Base-by-base conservation (phyloP, 1,140 invertebrate species). In the Leptopilina boulardi region DNA sequence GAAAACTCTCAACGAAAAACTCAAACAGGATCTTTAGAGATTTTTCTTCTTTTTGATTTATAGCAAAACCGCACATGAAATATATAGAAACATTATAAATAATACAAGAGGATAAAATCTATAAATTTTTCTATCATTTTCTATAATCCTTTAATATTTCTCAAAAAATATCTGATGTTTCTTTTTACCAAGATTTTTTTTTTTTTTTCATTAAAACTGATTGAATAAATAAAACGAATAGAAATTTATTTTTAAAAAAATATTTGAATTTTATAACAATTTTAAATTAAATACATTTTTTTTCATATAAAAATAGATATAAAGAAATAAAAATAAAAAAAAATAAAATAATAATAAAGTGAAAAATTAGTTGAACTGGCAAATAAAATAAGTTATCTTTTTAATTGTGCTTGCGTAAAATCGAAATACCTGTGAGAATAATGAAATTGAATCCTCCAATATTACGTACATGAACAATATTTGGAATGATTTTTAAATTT, bases 1-100 rank as follows among this genome's bases (percentile, higher is more conserved):
- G 47, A 51, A 51, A 47, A 47, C 42, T 47, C 42, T n/a, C 13
- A 47, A 51, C 47, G 47, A 51, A 51, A 51, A 51, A 51, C 47
- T 51, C 47, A 51, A 51, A 51, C 47, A 51, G 15, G 47, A n/a
- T 51, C 15, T 51, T 51, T 18, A 51, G 47, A 51, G 34, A 38
- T 38, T 18, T 51, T 51, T 51, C 47, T 51, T 51, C 47, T n/a
- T 42, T 42, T 18, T 18, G n/a, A 51, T 51, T 51, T 18, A 18
- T 18, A 15, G n/a, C 47, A 51, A 51, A 42, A 42, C 13, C 9
- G 10, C 11, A 44, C 42, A 44, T 15, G 15, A 44, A 44, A n/a
- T 44, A 44, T n/a, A 44, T 38, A n/a, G 34, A 11, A n/a, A 44
- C 15, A 44, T 8, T 44, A 38, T 38, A 38, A 38, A 38, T 38